A percentile compares a stretch with the other conserved stretches of the same genome.
Evolutionary conservation across 2,888 invertebrate genomes (phyloP).

Genomic region (Halictus ligatus): DNA sequence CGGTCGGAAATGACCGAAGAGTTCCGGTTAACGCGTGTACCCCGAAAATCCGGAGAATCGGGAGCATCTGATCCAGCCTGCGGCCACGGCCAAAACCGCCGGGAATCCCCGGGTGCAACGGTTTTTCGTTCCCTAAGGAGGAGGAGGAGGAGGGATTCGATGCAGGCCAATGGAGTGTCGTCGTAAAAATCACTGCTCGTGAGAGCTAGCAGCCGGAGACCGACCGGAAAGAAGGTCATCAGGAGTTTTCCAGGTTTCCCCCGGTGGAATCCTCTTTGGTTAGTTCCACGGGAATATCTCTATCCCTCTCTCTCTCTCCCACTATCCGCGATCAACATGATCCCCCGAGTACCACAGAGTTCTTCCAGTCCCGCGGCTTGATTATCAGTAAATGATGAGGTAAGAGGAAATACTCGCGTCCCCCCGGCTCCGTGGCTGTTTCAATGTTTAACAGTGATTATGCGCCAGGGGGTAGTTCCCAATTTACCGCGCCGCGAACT

Average conservation of each 20-base stretch:
- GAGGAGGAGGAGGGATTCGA: conserved; percentile 10
- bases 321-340: background rate
- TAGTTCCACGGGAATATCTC: background rate
- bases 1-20: background rate
- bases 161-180: conserved; percentile 35
- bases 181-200: conserved; percentile 56
- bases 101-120: background rate
- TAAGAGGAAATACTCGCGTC: background rate
- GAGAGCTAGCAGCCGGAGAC: conserved; percentile 49
- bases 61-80: background rate
- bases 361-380: too few species aligned
- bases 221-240: conserved; percentile 57
- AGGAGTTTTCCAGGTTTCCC: conserved; percentile 41
- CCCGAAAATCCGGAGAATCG: background rate
- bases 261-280: conserved; percentile 2
- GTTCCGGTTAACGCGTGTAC: background rate
- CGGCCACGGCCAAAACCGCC: background rate
- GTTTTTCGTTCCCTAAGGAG: conserved; percentile 9
- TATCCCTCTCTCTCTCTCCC: background rate
- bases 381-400: conserved; percentile 8
- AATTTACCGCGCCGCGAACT: background rate
- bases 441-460: conserved; percentile 19
- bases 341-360: background rate
- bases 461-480: background rate
- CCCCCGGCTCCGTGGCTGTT: background rate